phyloP scores from a whole-genome alignment of 2,113 vertebrate species.

The Apaloderma vittatum region DNA sequence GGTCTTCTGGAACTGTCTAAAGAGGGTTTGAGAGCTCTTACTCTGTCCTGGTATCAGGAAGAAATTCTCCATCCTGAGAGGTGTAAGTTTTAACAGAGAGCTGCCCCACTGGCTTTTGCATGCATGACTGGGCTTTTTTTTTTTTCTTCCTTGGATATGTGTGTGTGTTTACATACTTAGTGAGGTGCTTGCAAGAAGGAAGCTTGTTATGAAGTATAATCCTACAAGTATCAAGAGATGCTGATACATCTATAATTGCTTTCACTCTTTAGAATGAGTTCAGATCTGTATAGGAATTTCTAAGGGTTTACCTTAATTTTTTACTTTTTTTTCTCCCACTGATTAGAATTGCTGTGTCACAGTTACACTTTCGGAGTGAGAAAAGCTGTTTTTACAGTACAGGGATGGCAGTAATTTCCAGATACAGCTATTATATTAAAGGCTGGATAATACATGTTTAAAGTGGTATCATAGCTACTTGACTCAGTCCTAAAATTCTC shows the following conservation, averaged over 20 bases:
- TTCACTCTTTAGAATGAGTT: neutral
- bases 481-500: neutral
- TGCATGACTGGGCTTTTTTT: accelerated
- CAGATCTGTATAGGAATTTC: neutral
- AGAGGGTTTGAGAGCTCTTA: neutral
- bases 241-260: neutral
- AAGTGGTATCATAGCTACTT: neutral
- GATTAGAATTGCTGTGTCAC: neutral
- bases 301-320: neutral
- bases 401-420: neutral
- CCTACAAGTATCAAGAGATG: neutral
- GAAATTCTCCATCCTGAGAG: neutral
- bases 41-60: accelerated
- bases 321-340: accelerated
- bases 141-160: neutral
- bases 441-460: neutral
- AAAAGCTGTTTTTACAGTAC: neutral
- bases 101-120: neutral
- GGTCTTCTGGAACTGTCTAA: neutral
- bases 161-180: neutral
- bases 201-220: accelerated
- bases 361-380: accelerated
- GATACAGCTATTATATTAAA: neutral
- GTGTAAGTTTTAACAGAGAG: neutral
- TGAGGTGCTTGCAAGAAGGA: neutral